Evolutionary conservation across 2,888 invertebrate genomes (phyloP), one percentile per base, ranked within the genome.

Genomic region (Orchesella flavescens): DNA sequence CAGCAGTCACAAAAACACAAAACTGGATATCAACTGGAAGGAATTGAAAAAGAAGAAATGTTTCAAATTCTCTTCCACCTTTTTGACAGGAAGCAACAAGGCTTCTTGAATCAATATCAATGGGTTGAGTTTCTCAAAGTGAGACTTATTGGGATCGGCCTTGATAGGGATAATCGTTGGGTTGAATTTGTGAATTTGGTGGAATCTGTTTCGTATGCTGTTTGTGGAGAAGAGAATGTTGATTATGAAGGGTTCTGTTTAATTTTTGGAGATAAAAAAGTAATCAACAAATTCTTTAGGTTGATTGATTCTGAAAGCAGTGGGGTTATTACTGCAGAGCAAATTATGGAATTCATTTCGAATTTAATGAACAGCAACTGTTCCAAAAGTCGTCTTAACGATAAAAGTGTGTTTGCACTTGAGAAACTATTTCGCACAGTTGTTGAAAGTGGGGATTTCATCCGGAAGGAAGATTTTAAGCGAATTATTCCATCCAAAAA

Each of bases 401-500:
- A 94, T 90, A 93, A 93, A 80, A 96, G 94, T 88, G 92, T 97
- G 87, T 94, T 94, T 88, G 93, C 95, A 89, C 90, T 97, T 87
- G 96, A 96, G 90, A 93, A 94, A 88, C 92, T 97, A 44, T 97
- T 97, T 91, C 92, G 94, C 83, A 94, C 95, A 89, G 96, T 96
- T 0, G 96, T 96, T 21, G 96, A 96, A 59, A 94, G 95, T 89
- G 94, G 95, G 90, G 94, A 94, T 88, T 97, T 97, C 91, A 96
- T 97, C 87, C 93, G 94, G 53, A 93, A 94, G 75, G 95, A 96
- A 88, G 96, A 96, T 90, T 97, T 97, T 90, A 94, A 95, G 89
- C 96, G 95, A 90, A 97, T 97, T 89, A 94, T 97, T 61, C 94
- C 94, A 72, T 96, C 96, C 0, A 97, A 96, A 92, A 97, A 97